Evolutionary conservation across 2,113 vertebrate species (phyloP).

Genomic region (Panurus biarmicus): DNA sequence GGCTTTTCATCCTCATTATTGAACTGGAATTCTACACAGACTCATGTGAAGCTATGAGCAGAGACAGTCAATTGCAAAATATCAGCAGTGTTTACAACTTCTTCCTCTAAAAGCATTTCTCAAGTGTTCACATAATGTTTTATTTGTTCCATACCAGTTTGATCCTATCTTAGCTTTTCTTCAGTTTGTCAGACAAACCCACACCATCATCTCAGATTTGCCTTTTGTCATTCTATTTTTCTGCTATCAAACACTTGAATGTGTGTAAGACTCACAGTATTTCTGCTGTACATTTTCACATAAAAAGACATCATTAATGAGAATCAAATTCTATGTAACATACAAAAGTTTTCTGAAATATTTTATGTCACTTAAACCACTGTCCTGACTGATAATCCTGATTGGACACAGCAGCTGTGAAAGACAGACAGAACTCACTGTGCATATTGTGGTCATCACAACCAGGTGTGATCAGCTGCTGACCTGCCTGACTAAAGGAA

Average conservation of each 20-base stretch:
- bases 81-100: neutral
- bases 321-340: neutral
- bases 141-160: neutral
- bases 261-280: neutral
- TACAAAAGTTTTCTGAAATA: neutral
- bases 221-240: neutral
- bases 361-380: neutral
- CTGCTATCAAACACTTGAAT: neutral
- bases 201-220: neutral
- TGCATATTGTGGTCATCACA: neutral
- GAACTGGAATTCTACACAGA: neutral
- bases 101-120: neutral
- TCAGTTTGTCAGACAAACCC: neutral
- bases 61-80: neutral
- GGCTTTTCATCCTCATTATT: neutral
- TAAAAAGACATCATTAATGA: neutral
- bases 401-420: neutral
- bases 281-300: neutral
- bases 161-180: neutral
- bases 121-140: neutral
- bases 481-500: neutral
- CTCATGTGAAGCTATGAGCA: neutral
- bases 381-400: neutral
- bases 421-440: accelerated
- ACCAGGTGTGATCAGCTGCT: neutral